Percentiles rank a stretch among this genome's conserved stretches.
phyloP scores from a whole-genome alignment of 1,140 invertebrate genomes.

The Liolophura sinensis region DNA sequence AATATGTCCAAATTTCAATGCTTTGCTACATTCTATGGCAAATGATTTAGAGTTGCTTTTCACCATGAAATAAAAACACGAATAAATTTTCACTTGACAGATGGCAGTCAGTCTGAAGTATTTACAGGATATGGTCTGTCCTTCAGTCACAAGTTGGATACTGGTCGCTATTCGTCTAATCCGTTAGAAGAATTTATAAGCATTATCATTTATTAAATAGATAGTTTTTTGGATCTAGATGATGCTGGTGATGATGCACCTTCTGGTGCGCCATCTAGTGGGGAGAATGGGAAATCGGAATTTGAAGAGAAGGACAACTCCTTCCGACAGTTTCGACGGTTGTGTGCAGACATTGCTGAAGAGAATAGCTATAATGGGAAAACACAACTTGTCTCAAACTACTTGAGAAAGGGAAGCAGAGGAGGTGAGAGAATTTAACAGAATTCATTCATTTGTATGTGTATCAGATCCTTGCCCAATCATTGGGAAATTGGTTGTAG shows the following conservation, averaged over 20 bases:
- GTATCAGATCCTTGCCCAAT: no score
- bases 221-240: background rate
- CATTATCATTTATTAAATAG: background rate
- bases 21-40: no score
- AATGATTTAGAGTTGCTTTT: no score
- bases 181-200: background rate
- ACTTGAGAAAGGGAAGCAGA: slow-evolving; percentile 69
- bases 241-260: background rate
- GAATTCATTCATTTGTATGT: background rate
- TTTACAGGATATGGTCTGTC: background rate
- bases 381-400: slow-evolving; percentile 73
- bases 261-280: background rate
- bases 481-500: no score
- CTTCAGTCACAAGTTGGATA: background rate
- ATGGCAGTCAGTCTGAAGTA: no score
- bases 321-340: slow-evolving; percentile 76
- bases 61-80: no score
- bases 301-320: slow-evolving; percentile 53
- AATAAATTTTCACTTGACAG: no score
- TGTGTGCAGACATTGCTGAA: slow-evolving; percentile 77
- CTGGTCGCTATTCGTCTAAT: background rate
- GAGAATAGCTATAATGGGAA: slow-evolving; percentile 81
- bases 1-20: no score
- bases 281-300: background rate
- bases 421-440: slow-evolving; percentile 33